These are phyloP conservation scores for Lydus trimaculatus DNA, from an alignment of 2,888 invertebrate genomes.

Conservation along the genomic window DNA sequence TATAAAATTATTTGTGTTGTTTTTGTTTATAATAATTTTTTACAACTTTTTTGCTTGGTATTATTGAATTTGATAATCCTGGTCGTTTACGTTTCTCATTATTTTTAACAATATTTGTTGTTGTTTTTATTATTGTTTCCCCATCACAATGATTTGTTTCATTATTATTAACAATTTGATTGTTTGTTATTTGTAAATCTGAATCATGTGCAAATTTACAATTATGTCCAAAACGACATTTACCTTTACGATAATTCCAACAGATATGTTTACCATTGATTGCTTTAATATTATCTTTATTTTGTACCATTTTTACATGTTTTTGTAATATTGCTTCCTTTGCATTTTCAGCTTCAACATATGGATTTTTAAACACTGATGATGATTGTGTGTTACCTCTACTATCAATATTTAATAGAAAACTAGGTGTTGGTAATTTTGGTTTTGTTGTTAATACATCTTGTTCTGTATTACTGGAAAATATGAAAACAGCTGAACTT, in stretches of 20 bases:
- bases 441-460: constrained; percentile 38
- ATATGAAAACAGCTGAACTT: constrained; percentile 47
- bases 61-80: constrained; percentile 77
- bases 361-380: constrained; percentile 89
- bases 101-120: constrained; percentile 33
- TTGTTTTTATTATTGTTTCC: constrained; percentile 34
- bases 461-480: constrained; percentile 38
- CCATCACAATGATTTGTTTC: constrained; percentile 42
- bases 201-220: constrained; percentile 93
- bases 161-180: constrained; percentile 63
- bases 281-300: constrained; percentile 72
- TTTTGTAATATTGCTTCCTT: constrained; percentile 85
- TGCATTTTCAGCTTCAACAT: constrained; percentile 83
- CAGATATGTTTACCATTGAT: constrained; percentile 90
- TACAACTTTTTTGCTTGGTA: constrained; percentile 87
- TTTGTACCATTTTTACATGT: constrained; percentile 90
- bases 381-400: constrained; percentile 61
- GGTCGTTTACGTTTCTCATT: constrained; percentile 72
- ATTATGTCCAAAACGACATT: constrained; percentile 89
- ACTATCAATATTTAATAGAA: constrained; percentile 63
- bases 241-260: constrained; percentile 90
- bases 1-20: not conserved
- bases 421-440: constrained; percentile 36
- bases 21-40: constrained; percentile 77
- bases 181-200: constrained; percentile 73